These are phyloP conservation scores for Psophia crepitans DNA, from an alignment of 2,113 vertebrate genomes.

Conservation along the genomic window DNA sequence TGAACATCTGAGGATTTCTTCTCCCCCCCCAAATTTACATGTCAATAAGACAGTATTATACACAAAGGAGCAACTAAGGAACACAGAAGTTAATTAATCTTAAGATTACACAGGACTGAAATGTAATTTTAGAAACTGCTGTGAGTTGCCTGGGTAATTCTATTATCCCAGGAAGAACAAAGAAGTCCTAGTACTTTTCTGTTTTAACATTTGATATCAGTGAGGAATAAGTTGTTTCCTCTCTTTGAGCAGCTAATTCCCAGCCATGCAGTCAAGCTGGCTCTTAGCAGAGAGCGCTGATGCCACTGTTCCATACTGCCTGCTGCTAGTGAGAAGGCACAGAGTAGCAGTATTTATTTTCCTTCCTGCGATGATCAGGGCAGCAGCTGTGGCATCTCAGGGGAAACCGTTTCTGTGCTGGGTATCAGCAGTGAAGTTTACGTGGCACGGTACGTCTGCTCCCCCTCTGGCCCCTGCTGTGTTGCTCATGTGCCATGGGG, in stretches of 20 bases:
- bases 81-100: constrained; percentile 45
- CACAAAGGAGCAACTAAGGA: constrained; percentile 1
- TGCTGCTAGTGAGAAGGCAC: neutral
- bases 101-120: neutral
- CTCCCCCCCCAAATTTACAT: neutral
- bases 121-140: constrained; percentile 23
- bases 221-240: neutral
- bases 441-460: accelerated
- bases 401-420: neutral
- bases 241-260: neutral
- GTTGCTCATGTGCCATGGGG: neutral
- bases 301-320: neutral
- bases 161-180: neutral
- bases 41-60: constrained; percentile 26
- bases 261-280: neutral
- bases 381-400: neutral
- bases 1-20: constrained; percentile 9
- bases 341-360: neutral
- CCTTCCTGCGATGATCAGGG: neutral
- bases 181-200: neutral
- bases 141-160: neutral
- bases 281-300: neutral
- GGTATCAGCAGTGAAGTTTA: neutral
- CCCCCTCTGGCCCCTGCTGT: neutral
- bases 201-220: neutral